Base-by-base conservation (phyloP, 1,140 invertebrate genomes). In the Drosophila nigrodunni region DNA sequence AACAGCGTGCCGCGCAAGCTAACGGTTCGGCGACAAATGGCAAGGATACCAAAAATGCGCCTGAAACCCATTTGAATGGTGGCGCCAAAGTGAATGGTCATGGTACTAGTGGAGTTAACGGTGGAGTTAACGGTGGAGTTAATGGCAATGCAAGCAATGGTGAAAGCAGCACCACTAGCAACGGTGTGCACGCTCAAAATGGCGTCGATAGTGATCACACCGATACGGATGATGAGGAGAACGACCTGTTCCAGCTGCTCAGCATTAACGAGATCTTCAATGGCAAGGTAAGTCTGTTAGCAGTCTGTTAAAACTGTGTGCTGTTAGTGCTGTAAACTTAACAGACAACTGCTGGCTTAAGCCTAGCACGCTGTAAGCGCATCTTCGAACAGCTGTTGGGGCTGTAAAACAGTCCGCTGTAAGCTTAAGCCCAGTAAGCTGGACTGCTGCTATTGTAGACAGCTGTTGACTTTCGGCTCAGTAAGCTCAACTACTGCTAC, bases 181-280 rank as follows among this genome's bases (percentile, higher is more conserved):
- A 77, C 25, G 74, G 81, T 25, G 49, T 8, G 11, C 41, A 78
- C 11, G 10, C 59, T 2, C 80, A 85, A 6, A 86, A 89, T 76
- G 85, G 80, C 11, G 30, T 47, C 11, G 82, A 86, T 47, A 90
- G 87, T 44, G 89, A 91, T 52, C 80, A 92, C 60, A 88, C 81
- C 30, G 86, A 91, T 62, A 91, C 77, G 5, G 87, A 87, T 55
- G 86, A 87, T 62, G 85, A 89, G 57, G 73, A 92, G 46, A 79
- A 80, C 21, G 83, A 80, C 75, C 87, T 82, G 76, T 92, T 72
- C 92, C 93, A 92, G 67, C 46, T 89, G 57, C 97, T 99, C 95
- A 97, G 97, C 3, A 95, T 99, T 54, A 95, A 99, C 93, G 98
- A 99, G 94, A 99, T 99, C 80, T 97, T 99, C 60, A 99, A 99